phyloP scores from a whole-genome alignment of 2,797 vertebrate species.

The Cryptoprocta ferox region DNA sequence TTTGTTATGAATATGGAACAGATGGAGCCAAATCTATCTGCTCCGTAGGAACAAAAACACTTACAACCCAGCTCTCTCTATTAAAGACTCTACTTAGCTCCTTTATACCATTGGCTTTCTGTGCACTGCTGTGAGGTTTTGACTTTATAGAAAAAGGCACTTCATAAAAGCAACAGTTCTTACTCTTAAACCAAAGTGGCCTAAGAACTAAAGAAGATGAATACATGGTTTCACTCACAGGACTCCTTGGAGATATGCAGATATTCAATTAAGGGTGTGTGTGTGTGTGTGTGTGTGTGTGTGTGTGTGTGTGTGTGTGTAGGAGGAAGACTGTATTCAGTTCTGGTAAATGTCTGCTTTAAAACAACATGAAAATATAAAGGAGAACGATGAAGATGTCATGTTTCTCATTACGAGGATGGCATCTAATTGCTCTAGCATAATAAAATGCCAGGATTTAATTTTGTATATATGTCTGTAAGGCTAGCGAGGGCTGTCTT shows the following conservation, averaged over 20 bases:
- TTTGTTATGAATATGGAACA: conserved; percentile 93
- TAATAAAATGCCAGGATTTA: conserved; percentile 79
- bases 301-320: neutral
- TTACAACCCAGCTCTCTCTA: conserved; percentile 88
- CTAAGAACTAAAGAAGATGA: conserved; percentile 87
- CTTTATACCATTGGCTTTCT: conserved; percentile 89
- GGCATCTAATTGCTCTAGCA: conserved; percentile 70
- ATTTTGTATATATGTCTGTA: conserved; percentile 67
- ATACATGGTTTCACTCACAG: conserved; percentile 83
- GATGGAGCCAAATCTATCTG: conserved; percentile 90
- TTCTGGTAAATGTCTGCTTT: conserved; percentile 66
- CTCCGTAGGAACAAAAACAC: conserved; percentile 90
- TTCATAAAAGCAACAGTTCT: conserved; percentile 89
- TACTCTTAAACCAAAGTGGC: conserved; percentile 86
- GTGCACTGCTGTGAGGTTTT: conserved; percentile 90
- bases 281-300: neutral
- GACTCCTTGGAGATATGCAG: conserved; percentile 87
- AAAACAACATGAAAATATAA: conserved; percentile 73
- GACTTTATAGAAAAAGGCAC: conserved; percentile 88
- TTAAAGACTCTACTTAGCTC: conserved; percentile 90
- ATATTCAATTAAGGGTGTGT: conserved; percentile 84
- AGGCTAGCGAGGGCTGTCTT: conserved; percentile 70
- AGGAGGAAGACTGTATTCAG: neutral
- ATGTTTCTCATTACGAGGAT: conserved; percentile 76
- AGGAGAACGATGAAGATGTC: conserved; percentile 75